phyloP scores from a whole-genome alignment of 30 jellyfish, hydroid and myxozoan genomes.

The Cassiopea xamachana region DNA sequence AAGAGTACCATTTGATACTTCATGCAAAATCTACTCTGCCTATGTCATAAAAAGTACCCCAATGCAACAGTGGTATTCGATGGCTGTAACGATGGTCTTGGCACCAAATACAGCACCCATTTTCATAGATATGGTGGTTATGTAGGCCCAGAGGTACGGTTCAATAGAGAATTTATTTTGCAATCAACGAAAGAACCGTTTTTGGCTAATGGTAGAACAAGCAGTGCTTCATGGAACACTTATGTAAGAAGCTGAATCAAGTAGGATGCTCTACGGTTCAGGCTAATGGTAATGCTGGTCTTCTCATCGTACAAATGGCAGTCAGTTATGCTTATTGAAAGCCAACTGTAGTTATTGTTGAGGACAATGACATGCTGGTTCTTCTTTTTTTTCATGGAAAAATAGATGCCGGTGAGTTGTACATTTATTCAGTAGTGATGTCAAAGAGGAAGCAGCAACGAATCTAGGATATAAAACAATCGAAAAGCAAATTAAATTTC shows the following conservation, averaged over 20 bases:
- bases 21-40: constrained; percentile 31
- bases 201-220: constrained; percentile 42
- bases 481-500: constrained; percentile 22
- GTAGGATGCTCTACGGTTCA: constrained; percentile 21
- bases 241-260: constrained; percentile 7
- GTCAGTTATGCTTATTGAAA: constrained; percentile 5
- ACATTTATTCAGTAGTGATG: constrained; percentile 1
- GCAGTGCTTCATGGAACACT: constrained; percentile 32
- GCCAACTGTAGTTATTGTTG: constrained; percentile 53
- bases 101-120: constrained; percentile 11
- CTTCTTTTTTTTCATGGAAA: constrained; percentile 56
- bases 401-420: constrained; percentile 27
- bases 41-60: constrained; percentile 12
- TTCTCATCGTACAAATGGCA: constrained; percentile 49
- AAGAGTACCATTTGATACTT: constrained; percentile 20
- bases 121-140: constrained; percentile 30
- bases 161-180: constrained; percentile 42
- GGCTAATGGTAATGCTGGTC: constrained; percentile 61
- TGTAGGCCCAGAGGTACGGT: constrained; percentile 36
- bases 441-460: not conserved
- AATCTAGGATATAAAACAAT: constrained; percentile 45
- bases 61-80: not conserved
- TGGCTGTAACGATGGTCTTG: not conserved
- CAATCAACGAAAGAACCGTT: constrained; percentile 41
- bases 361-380: constrained; percentile 65